phyloP scores from a whole-genome alignment of 2,113 vertebrate genomes.

The Sturnira hondurensis region DNA sequence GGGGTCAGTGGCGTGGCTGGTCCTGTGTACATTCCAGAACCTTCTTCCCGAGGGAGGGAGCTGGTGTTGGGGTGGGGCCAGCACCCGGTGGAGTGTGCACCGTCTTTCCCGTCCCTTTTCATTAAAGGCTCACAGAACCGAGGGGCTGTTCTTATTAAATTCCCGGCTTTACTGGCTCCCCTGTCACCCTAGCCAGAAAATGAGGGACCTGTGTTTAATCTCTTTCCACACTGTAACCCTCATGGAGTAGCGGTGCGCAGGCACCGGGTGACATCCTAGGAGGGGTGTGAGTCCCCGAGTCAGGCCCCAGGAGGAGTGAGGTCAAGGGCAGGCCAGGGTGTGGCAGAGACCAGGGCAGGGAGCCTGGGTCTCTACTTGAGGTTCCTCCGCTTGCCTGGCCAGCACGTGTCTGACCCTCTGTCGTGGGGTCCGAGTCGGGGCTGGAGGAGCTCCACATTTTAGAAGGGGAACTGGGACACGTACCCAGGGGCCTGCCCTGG shows the following conservation, averaged over 20 bases:
- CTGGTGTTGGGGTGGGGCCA: too few relatives aligned
- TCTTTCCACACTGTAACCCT: background rate
- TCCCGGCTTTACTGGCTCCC: rapidly evolving
- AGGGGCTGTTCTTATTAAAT: background rate
- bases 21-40: background rate
- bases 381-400: background rate
- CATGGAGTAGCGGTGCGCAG: rapidly evolving
- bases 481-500: background rate
- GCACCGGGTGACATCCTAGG: background rate
- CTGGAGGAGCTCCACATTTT: background rate
- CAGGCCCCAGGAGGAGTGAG: background rate
- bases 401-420: rapidly evolving
- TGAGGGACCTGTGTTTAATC: rapidly evolving
- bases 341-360: too few relatives aligned
- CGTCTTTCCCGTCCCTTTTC: too few relatives aligned
- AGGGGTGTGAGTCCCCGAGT: background rate
- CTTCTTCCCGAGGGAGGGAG: background rate
- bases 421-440: background rate
- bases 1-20: background rate
- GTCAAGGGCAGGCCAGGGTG: background rate
- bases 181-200: background rate
- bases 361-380: background rate
- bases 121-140: rapidly evolving
- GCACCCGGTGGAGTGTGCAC: rapidly evolving
- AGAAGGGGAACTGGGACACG: background rate